phyloP scores from a whole-genome alignment of 2,797 vertebrate species.

The Scyliorhinus canicula region DNA sequence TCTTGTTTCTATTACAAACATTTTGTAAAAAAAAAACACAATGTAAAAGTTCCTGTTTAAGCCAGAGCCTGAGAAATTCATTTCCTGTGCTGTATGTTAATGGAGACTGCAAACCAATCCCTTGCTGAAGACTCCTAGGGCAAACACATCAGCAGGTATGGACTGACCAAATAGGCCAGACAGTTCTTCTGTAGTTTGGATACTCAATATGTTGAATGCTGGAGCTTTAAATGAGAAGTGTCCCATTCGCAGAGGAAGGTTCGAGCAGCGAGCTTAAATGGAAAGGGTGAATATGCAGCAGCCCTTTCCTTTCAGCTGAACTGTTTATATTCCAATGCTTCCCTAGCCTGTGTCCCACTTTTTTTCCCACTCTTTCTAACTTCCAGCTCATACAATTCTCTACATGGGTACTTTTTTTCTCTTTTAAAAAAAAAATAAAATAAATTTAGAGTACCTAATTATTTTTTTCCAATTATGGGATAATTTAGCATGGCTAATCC shows the following conservation, averaged over 20 bases:
- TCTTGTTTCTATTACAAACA: background rate
- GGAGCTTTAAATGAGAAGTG: background rate
- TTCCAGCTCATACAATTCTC: background rate
- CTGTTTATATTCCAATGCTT: background rate
- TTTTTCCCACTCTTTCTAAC: background rate
- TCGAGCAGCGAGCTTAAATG: background rate
- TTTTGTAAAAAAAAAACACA: background rate
- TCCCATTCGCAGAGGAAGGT: background rate
- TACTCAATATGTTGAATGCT: no score
- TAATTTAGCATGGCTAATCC: no score
- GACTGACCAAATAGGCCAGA: no score
- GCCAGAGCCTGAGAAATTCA: background rate
- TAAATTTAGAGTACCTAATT: no score
- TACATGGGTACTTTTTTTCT: no score
- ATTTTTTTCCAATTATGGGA: no score
- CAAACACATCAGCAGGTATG: no score
- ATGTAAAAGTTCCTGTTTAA: background rate
- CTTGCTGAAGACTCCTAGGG: background rate
- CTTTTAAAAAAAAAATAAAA: no score
- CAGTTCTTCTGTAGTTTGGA: no score
- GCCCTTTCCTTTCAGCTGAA: background rate
- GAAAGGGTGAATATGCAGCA: background rate
- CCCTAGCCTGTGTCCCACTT: background rate
- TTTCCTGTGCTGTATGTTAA: background rate
- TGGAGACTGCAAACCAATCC: background rate